Evolutionary conservation across 30 jellyfish, hydroid and myxozoan species (phyloP).

Genomic region (Turritopsis rubra): DNA sequence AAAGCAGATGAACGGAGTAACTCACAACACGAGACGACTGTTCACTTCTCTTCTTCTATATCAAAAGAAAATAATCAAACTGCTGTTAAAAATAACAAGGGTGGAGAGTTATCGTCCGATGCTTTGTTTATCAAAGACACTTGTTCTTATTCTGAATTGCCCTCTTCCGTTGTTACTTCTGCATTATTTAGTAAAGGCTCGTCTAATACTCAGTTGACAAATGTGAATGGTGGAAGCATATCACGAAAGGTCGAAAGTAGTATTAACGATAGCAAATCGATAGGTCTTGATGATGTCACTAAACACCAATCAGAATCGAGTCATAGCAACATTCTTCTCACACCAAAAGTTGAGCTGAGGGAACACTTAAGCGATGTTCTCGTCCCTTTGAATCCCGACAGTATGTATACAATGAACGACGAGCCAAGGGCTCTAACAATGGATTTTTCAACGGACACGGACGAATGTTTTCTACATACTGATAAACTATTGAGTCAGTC

Average conservation of each 20-base stretch:
- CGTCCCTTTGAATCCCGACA: neutral
- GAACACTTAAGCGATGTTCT: neutral
- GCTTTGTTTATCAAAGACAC: neutral
- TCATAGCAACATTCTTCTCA: neutral
- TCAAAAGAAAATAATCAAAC: neutral
- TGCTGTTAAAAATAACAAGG: neutral
- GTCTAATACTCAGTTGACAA: neutral
- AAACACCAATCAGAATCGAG: neutral
- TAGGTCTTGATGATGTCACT: neutral
- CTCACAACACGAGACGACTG: neutral
- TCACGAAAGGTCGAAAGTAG: neutral
- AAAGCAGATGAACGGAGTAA: neutral
- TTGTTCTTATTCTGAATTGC: neutral
- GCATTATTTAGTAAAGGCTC: neutral
- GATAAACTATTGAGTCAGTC: neutral
- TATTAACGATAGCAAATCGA: neutral
- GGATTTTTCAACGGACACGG: neutral
- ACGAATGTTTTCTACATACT: neutral
- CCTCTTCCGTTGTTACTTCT: neutral
- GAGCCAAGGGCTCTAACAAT: too few species aligned
- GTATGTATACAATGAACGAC: neutral
- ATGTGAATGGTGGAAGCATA: neutral
- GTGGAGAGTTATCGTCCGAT: neutral
- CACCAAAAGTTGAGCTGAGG: neutral
- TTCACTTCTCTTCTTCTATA: neutral